These are phyloP conservation scores for Poeciliopsis turrubarensis DNA, from an alignment of 2,113 vertebrate species.

Conservation along the genomic window DNA sequence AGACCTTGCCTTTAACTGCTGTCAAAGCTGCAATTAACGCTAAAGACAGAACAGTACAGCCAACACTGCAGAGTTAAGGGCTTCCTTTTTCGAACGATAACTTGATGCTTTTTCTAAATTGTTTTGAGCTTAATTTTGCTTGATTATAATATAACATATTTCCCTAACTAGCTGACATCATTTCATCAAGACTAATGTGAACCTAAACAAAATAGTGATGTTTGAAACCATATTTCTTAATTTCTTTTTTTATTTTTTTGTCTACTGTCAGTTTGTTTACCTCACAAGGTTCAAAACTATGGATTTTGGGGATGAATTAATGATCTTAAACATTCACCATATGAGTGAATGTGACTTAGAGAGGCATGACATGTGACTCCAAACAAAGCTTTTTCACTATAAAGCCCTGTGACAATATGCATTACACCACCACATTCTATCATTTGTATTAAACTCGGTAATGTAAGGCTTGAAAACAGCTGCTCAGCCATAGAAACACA, in stretches of 20 bases:
- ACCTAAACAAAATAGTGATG: neutral
- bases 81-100: constrained; percentile 24
- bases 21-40: constrained; percentile 76
- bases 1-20: constrained; percentile 78
- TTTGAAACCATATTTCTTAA: neutral
- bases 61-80: constrained; percentile 31
- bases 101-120: neutral
- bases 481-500: neutral
- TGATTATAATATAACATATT: neutral
- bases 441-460: neutral
- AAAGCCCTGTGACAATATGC: neutral
- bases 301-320: no score
- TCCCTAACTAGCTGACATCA: neutral
- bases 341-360: neutral
- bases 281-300: neutral
- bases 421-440: neutral
- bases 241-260: neutral
- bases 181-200: neutral
- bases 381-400: neutral
- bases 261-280: neutral
- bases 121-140: neutral
- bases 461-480: neutral
- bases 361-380: neutral
- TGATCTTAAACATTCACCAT: no score
- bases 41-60: constrained; percentile 64